Percentiles rank a stretch among this genome's conserved stretches.
Evolutionary conservation across 2,113 vertebrate genomes (phyloP).

Genomic region (Eptatretus burgeri): DNA sequence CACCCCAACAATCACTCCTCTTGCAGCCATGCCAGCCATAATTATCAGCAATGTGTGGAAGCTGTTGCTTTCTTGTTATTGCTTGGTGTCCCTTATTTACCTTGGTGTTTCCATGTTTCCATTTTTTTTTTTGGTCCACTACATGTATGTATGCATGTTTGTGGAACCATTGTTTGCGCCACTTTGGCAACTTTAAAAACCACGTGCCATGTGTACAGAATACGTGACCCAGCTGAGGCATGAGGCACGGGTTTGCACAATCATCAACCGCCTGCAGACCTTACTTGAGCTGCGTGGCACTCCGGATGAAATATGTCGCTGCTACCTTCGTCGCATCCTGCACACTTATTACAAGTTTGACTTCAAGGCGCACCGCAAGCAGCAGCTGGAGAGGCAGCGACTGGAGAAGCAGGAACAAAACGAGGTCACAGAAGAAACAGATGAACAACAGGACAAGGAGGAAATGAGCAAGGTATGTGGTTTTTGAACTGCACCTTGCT

Average conservation of each 20-base stretch:
- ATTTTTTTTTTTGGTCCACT: no score
- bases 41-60: no score
- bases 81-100: no score
- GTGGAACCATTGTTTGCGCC: no score
- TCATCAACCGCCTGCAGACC: slow-evolving; percentile 34
- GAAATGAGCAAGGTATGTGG: no score
- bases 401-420: slow-evolving; percentile 37
- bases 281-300: slow-evolving; percentile 44
- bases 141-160: no score
- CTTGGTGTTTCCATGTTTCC: no score
- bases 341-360: slow-evolving; percentile 80
- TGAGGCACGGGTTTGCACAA: slow-evolving; percentile 31
- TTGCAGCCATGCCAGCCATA: no score
- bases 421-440: slow-evolving; percentile 38
- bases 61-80: no score
- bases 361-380: slow-evolving; percentile 48
- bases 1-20: no score
- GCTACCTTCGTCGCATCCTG: slow-evolving; percentile 42
- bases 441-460: slow-evolving; percentile 18
- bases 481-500: no score
- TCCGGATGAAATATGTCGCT: slow-evolving; percentile 44
- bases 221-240: slow-evolving; percentile 65
- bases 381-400: slow-evolving; percentile 11
- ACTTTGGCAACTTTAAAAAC: no score
- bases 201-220: slow-evolving; percentile 17